Evolutionary conservation across 2,888 invertebrate species (phyloP).

Genomic region (Clistopyga incitator): DNA sequence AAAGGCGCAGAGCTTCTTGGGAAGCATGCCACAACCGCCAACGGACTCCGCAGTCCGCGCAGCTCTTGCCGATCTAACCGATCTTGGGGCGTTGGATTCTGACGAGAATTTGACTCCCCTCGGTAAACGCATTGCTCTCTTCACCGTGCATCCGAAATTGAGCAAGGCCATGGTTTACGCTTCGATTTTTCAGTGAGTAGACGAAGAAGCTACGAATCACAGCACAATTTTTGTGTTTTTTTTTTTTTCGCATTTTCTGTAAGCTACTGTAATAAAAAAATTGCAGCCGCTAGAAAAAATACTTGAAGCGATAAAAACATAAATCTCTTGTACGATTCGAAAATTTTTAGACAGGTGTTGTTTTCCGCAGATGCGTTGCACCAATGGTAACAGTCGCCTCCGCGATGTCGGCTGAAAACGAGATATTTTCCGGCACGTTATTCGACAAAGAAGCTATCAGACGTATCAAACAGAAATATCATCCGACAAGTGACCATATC

Average conservation of each 20-base stretch:
- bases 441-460: slow-evolving; percentile 85
- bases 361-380: slow-evolving; percentile 84
- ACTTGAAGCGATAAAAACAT: neutral
- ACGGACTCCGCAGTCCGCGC: slow-evolving; percentile 83
- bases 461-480: slow-evolving; percentile 85
- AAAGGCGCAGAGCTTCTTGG: slow-evolving; percentile 86
- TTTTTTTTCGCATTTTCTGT: too few relatives aligned
- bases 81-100: slow-evolving; percentile 86
- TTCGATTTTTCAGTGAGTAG: slow-evolving; percentile 84
- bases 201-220: neutral
- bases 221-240: neutral
- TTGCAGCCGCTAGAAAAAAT: too few relatives aligned
- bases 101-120: slow-evolving; percentile 88
- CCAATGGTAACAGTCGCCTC: slow-evolving; percentile 85
- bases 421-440: slow-evolving; percentile 85
- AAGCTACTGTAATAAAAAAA: too few relatives aligned
- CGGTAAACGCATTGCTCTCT: slow-evolving; percentile 85
- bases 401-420: slow-evolving; percentile 85
- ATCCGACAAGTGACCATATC: slow-evolving; percentile 87
- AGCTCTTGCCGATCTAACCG: slow-evolving; percentile 87
- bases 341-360: slow-evolving; percentile 5
- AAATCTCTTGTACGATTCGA: neutral
- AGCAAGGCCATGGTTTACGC: slow-evolving; percentile 87
- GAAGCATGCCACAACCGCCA: slow-evolving; percentile 88
- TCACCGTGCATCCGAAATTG: slow-evolving; percentile 87